These are phyloP conservation scores for Alethe castanea DNA, from an alignment of 2,113 vertebrate species.

Conservation along the genomic window DNA sequence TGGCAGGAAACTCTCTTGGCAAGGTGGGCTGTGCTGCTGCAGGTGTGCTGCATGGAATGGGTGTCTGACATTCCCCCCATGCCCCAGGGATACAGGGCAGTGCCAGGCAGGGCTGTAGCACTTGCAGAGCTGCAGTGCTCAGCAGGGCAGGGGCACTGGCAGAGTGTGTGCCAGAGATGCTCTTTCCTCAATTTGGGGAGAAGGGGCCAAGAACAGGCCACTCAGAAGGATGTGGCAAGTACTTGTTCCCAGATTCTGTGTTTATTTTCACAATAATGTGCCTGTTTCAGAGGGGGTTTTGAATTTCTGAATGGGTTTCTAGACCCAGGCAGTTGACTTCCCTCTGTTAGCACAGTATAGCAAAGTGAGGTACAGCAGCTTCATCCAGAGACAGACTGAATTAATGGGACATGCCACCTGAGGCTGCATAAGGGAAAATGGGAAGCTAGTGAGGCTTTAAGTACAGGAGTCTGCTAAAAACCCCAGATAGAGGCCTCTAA, in stretches of 20 bases:
- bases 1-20: background rate
- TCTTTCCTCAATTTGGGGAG: background rate
- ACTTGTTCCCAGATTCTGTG: background rate
- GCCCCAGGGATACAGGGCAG: accelerated
- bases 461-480: background rate
- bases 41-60: background rate
- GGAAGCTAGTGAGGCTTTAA: background rate
- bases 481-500: background rate
- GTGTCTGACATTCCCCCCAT: accelerated
- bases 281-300: background rate
- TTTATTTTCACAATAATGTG: background rate
- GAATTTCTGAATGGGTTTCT: background rate
- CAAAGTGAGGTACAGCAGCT: background rate
- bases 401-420: background rate
- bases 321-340: background rate
- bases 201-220: background rate
- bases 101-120: background rate
- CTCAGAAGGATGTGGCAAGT: background rate
- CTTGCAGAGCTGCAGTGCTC: background rate
- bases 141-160: background rate
- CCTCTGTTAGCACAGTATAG: accelerated
- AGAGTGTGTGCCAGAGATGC: background rate
- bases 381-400: background rate
- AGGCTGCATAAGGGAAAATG: background rate
- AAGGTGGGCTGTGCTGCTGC: background rate